Percentiles rank a stretch among this genome's conserved stretches.
These are phyloP conservation scores for Trichomycterus rosablanca DNA, from an alignment of 2,113 vertebrate genomes.

Conservation along the genomic window DNA sequence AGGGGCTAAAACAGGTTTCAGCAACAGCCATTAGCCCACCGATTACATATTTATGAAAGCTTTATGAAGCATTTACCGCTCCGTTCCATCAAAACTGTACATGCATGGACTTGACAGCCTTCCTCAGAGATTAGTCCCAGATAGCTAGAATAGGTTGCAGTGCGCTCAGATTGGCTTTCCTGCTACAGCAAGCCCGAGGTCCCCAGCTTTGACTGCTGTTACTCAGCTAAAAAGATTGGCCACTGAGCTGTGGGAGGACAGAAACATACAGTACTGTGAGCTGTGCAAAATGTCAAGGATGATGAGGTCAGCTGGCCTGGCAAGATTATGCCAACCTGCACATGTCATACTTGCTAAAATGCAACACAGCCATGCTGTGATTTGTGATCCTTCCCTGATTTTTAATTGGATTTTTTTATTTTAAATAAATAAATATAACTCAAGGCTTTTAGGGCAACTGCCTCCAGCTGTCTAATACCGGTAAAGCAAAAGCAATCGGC, in stretches of 20 bases:
- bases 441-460: too few species aligned
- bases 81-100: constrained; percentile 62
- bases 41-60: constrained; percentile 68
- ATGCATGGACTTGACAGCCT: constrained; percentile 62
- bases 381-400: constrained; percentile 48
- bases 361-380: constrained; percentile 42
- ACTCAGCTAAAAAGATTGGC: constrained; percentile 54
- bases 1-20: constrained; percentile 55
- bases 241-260: constrained; percentile 41
- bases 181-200: constrained; percentile 16
- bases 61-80: constrained; percentile 66
- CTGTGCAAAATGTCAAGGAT: constrained; percentile 63
- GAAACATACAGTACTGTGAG: constrained; percentile 21
- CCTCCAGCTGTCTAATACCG: too few species aligned
- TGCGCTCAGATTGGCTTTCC: constrained; percentile 37
- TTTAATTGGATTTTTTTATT: too few species aligned
- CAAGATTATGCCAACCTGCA: constrained; percentile 50
- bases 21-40: constrained; percentile 54
- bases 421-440: too few species aligned
- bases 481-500: too few species aligned
- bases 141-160: constrained; percentile 55
- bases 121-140: constrained; percentile 64
- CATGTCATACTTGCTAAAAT: constrained; percentile 52
- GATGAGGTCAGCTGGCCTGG: constrained; percentile 61
- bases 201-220: constrained; percentile 35